Base-by-base conservation (phyloP, 2,888 invertebrate species). In the Eristalis pertinax region DNA sequence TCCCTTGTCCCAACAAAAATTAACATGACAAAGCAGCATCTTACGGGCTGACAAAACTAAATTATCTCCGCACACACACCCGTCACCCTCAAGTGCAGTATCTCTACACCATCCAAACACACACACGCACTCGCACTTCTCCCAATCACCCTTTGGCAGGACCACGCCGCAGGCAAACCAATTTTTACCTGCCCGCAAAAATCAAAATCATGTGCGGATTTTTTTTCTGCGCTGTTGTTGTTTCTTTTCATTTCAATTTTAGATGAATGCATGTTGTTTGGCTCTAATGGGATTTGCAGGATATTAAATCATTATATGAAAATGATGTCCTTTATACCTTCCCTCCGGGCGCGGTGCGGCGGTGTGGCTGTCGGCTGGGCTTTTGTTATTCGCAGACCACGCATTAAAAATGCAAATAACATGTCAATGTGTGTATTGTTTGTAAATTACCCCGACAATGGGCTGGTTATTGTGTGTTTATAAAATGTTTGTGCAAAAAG, bases 391-490 rank as follows among this genome's bases (percentile, higher is more conserved):
- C 24, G 29, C 67, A n/a, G 62, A 11, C 58, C 41, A 41, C 69
- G 72, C 67, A 87, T 87, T 83, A 84, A 79, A 76, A 80, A 87
- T 87, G 87, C 87, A 87, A 87, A 87, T 87, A 87, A 80, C 80
- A 87, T 87, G 87, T 87, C 87, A 87, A 84, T 84, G 79, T 64
- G 63, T 58, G 79, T 79, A 87, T 87, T 87, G 87, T 87, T 84
- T 87, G 87, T 87, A 87, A 87, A 87, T 87, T 87, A 84, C 79
- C 63, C 84, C 64, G 84, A 87, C 87, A 87, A 87, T 87, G 50
- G 79, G 72, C 56, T 87, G 75, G 63, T 84, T 75, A 79, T 73
- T 84, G 84, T 84, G 75, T 87, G 84, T 87, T 87, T 87, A 77
- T 80, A 38, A 81, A 86, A 78, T 78, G 63, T 67, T 60, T 83